phyloP scores from a whole-genome alignment of 2,113 vertebrate genomes.

The Rafetus swinhoei region DNA sequence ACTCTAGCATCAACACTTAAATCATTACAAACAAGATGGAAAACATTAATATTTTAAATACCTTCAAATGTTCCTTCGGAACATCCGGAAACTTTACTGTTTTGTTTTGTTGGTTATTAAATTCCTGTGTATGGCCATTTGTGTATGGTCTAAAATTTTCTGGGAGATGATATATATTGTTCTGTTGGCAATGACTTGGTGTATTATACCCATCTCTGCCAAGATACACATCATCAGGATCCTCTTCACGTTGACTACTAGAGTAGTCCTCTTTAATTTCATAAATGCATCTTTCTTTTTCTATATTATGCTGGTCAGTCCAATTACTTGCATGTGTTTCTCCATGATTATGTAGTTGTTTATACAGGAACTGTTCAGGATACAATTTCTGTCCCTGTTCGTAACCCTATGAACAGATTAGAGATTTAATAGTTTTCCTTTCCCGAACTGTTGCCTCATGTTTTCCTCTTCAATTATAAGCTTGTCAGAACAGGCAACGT shows the following conservation, averaged over 20 bases:
- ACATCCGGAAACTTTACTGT: conserved; percentile 67
- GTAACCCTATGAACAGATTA: conserved; percentile 69
- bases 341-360: conserved; percentile 67
- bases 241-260: conserved; percentile 70
- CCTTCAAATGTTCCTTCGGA: conserved; percentile 83
- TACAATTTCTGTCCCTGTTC: conserved; percentile 70
- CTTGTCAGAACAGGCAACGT: not conserved
- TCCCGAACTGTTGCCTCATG: not conserved
- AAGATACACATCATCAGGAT: conserved; percentile 70
- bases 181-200: conserved; percentile 73
- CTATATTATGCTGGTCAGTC: conserved; percentile 63
- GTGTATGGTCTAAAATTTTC: conserved; percentile 78
- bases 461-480: not conserved
- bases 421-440: not conserved
- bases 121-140: conserved; percentile 70
- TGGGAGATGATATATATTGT: conserved; percentile 71
- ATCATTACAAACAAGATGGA: not conserved
- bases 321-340: conserved; percentile 77
- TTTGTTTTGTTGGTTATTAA: conserved; percentile 68
- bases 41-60: conserved; percentile 56
- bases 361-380: conserved; percentile 72
- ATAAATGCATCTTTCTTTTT: conserved; percentile 72
- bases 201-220: conserved; percentile 78
- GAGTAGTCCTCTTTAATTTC: conserved; percentile 71
- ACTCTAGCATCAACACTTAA: not conserved